These are phyloP conservation scores for Hesperia comma DNA, from an alignment of 2,888 invertebrate genomes.

Conservation along the genomic window DNA sequence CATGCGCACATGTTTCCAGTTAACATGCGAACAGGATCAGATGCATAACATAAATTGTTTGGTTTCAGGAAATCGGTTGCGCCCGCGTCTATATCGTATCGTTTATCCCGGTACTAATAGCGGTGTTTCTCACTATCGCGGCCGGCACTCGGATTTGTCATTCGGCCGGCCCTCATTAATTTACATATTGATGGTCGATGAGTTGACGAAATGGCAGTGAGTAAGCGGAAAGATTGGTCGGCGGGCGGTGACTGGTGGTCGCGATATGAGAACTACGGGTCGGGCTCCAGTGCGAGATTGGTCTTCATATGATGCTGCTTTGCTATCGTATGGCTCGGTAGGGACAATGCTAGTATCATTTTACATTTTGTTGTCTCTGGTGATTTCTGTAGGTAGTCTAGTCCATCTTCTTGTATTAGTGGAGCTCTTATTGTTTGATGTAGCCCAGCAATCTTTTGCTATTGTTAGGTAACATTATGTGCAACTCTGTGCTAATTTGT, in stretches of 20 bases:
- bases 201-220: conserved; percentile 36
- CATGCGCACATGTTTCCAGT: conserved; percentile 16
- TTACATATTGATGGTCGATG: conserved; percentile 35
- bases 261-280: conserved; percentile 19
- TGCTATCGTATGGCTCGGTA: too few species aligned
- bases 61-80: conserved; percentile 32
- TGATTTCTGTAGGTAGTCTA: too few species aligned
- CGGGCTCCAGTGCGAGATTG: not conserved
- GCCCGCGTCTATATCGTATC: conserved; percentile 30
- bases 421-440: too few species aligned
- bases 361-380: too few species aligned
- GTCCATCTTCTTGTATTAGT: too few species aligned
- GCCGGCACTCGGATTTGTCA: conserved; percentile 32
- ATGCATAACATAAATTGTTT: conserved; percentile 30
- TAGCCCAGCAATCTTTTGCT: too few species aligned
- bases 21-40: conserved; percentile 16
- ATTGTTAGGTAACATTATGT: too few species aligned
- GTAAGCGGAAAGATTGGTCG: conserved; percentile 29
- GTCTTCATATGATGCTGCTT: too few species aligned
- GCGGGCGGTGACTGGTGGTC: conserved; percentile 26
- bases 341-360: too few species aligned
- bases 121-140: conserved; percentile 34
- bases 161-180: conserved; percentile 31
- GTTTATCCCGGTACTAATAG: conserved; percentile 37
- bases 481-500: too few species aligned